Base-by-base conservation (phyloP, 2,797 vertebrate genomes). In the Pterois miles region DNA sequence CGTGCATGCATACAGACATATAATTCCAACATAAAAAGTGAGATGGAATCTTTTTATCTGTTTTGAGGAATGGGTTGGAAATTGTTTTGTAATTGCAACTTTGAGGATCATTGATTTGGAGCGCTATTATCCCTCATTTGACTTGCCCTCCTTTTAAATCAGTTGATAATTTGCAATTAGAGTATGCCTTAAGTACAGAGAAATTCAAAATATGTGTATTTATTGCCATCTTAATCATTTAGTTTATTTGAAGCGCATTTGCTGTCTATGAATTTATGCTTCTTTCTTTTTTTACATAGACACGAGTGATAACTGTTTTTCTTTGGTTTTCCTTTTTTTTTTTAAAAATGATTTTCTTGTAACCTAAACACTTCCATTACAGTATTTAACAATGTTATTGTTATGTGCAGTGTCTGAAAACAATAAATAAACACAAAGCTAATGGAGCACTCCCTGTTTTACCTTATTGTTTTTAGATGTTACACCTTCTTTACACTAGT, bases 351-450 rank as follows among this genome's bases (percentile, higher is more conserved):
- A 85, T 85, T 90, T 90, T 87, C 78, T 90, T 90, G 84, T 93
- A 88, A 79, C 84, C 86, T 93, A 89, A 87, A 91, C 89, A 92
- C 86, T 85, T 91, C 89, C 91, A 94, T 95, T 94, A 88, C 82
- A 93, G 92, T 93, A 93, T 95, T 93, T 93, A 95, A 93, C 93
- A 92, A 90, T 93, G 93, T 93, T 93, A 92, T 90, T 93, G 91
- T 92, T 93, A 91, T 87, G 88, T 94, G 93, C 84, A 46, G 91
- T 95, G 92, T 92, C 92, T 93, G 90, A 93, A 92, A 89, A 91
- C 74, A 86, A 91, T 82, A 90, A 95, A 95, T 94, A 95, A 95
- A 95, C 88, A 90, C 88, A 85, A 90, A 90, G 85, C 88, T 89
- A 89, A 90, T 82, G 69, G 56, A 86, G 71, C 31, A n/a, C 14